phyloP scores from a whole-genome alignment of 2,888 invertebrate species.

The Liopterus haemorrhoidalis region DNA sequence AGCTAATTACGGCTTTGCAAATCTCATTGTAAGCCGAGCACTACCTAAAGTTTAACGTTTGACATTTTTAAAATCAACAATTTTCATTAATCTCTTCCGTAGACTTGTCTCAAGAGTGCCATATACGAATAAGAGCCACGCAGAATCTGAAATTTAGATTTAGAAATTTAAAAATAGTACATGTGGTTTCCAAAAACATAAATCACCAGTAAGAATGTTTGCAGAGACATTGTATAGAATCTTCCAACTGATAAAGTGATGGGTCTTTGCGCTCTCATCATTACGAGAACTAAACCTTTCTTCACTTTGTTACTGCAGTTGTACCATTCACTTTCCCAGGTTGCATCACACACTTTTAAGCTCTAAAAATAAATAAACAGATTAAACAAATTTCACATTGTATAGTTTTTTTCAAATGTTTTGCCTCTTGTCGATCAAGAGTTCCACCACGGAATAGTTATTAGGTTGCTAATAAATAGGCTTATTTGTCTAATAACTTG shows the following conservation, averaged over 20 bases:
- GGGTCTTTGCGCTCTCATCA: constrained; percentile 24
- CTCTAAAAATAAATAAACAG: constrained; percentile 23
- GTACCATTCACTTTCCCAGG: constrained; percentile 29
- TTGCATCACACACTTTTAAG: constrained; percentile 22
- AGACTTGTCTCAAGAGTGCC: constrained; percentile 25
- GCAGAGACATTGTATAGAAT: constrained; percentile 30
- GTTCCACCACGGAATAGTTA: too few relatives aligned
- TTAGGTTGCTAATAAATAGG: too few relatives aligned
- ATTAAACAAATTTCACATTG: background rate
- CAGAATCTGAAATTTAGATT: constrained; percentile 25
- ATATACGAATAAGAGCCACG: constrained; percentile 30
- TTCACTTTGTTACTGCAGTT: constrained; percentile 24
- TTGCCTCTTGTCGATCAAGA: too few relatives aligned
- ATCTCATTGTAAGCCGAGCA: too few relatives aligned
- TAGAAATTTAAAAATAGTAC: background rate
- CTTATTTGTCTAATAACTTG: too few relatives aligned
- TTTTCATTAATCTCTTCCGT: constrained; percentile 10
- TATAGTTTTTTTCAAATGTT: too few relatives aligned
- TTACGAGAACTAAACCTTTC: constrained; percentile 25
- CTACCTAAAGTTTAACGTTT: too few relatives aligned
- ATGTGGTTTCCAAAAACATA: background rate
- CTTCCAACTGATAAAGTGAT: constrained; percentile 26
- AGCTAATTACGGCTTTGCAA: too few relatives aligned
- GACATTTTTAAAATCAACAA: too few relatives aligned
- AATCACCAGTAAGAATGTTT: constrained; percentile 29